These are phyloP conservation scores for Alitta virens DNA, from an alignment of 2,888 invertebrate species.

Conservation along the genomic window DNA sequence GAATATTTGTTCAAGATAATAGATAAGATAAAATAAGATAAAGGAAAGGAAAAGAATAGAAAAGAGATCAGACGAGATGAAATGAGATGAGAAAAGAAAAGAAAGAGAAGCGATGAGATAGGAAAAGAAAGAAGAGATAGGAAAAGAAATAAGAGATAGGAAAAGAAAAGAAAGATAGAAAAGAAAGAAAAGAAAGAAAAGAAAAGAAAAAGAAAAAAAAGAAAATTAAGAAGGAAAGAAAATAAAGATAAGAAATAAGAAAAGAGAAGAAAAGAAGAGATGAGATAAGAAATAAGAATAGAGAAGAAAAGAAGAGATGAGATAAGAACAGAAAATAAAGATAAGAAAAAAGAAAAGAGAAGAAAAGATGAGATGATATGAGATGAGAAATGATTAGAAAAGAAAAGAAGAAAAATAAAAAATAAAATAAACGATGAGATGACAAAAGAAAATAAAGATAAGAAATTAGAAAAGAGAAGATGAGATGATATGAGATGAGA, in stretches of 20 bases:
- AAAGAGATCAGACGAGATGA: not conserved
- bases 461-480: too few relatives aligned
- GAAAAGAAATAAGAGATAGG: not conserved
- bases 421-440: too few relatives aligned
- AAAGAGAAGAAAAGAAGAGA: not conserved
- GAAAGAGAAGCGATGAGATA: slow-evolving; percentile 6
- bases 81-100: not conserved
- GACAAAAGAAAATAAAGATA: too few relatives aligned
- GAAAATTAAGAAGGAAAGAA: not conserved
- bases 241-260: not conserved
- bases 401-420: too few relatives aligned
- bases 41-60: not conserved
- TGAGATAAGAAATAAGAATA: not conserved
- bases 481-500: too few relatives aligned
- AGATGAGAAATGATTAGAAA: too few relatives aligned
- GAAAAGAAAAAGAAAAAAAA: not conserved
- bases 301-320: not conserved
- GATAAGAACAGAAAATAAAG: not conserved
- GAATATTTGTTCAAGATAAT: too few relatives aligned
- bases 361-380: too few relatives aligned
- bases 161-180: slow-evolving; percentile 2
- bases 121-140: not conserved
- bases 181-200: not conserved
- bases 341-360: not conserved
- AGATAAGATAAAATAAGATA: too few relatives aligned